phyloP scores from a whole-genome alignment of 1,140 invertebrate species.

The Hyles vespertilio region DNA sequence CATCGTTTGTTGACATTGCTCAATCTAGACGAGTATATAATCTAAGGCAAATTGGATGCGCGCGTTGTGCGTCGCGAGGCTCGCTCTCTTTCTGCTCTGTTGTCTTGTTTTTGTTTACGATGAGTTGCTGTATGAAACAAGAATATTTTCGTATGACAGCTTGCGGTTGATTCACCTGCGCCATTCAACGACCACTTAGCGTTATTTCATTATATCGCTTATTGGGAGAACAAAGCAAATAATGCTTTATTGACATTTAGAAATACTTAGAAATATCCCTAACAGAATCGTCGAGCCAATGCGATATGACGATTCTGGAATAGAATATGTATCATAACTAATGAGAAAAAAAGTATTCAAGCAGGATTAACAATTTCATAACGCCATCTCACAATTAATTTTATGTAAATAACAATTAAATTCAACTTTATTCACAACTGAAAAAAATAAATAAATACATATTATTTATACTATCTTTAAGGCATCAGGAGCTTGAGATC shows the following conservation, averaged over 20 bases:
- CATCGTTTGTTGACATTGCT: too few relatives aligned
- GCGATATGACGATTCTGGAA: too few relatives aligned
- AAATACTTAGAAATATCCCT: not conserved
- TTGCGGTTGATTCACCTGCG: constrained; percentile 24
- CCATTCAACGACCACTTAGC: constrained; percentile 31
- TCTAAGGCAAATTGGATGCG: constrained; percentile 72
- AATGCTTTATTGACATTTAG: constrained; percentile 3
- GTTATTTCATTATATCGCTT: constrained; percentile 18
- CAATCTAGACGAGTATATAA: too few relatives aligned
- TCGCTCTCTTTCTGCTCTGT: constrained; percentile 53
- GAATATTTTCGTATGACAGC: constrained; percentile 32
- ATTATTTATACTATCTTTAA: too few relatives aligned
- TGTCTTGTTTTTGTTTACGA: constrained; percentile 43
- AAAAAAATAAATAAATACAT: too few relatives aligned
- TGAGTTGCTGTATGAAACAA: constrained; percentile 27
- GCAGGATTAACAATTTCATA: not conserved
- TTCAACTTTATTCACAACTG: too few relatives aligned
- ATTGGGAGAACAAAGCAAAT: constrained; percentile 6
- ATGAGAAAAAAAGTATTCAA: not conserved
- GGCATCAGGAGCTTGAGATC: too few relatives aligned
- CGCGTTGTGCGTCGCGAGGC: constrained; percentile 36
- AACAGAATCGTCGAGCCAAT: too few relatives aligned
- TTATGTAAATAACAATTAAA: too few relatives aligned
- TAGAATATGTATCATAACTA: too few relatives aligned
- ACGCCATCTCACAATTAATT: too few relatives aligned